Evolutionary conservation across 1,140 invertebrate species (phyloP), one percentile per base, ranked within the genome.

Genomic region (Drosophila auraria): DNA sequence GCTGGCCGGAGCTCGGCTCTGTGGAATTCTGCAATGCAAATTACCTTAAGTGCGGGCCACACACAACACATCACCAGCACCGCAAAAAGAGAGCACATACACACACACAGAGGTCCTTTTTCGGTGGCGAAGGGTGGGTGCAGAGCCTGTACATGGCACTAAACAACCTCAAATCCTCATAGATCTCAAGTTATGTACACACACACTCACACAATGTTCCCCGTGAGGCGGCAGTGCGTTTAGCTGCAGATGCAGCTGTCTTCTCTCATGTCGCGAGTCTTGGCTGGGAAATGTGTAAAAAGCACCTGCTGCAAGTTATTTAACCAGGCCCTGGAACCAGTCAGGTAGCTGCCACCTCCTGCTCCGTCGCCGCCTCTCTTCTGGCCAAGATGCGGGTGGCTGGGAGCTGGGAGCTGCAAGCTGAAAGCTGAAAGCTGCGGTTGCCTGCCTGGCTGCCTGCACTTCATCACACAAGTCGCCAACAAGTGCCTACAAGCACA

Each of bases 291-390:
- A 89, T 80, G 86, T 90, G 86, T 90, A 90, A 90, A 90, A 86
- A 90, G 89, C 86, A 90, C 86, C 86, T 90, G 86, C 86, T 90
- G 86, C 79, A 83, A 90, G 75, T 90, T 90, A 89, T 89, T 90
- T 86, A 86, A 82, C 66, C 82, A 79, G 66, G 50, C 65, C 51
- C 78, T 44, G 57, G 57, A 71, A 61, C 75, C 57, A 59, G 49
- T 47, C 44, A 27, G 62, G 57, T 50, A 27, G 65, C 78, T 60
- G 59, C 17, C 30, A 17, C 60, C 6, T 3, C 23, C 23, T 5
- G 5, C 5, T 30, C 27, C 27, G 27, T 30, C 27, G 5, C 49
- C 20, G 38, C 66, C 54, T 36, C 68, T 66, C 79, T 78, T 68
- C 49, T 78, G 63, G 70, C 68, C 68, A 69, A 71, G 68, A 47